phyloP scores from a whole-genome alignment of 2,797 vertebrate genomes.

The Numenius phaeopus region DNA sequence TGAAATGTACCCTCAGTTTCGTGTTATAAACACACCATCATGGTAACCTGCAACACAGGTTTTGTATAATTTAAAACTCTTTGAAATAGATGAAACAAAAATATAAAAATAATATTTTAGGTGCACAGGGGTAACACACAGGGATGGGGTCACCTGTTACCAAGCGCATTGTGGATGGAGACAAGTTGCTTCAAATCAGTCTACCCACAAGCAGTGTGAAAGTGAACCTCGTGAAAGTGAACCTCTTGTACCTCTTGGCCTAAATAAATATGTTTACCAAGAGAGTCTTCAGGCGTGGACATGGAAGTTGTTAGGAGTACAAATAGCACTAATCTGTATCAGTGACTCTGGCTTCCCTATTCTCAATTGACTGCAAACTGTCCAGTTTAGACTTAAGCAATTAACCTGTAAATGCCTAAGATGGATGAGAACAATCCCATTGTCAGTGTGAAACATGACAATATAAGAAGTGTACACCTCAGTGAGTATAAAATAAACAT shows the following conservation, averaged over 20 bases:
- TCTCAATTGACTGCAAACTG: not conserved
- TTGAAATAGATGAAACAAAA: slow-evolving; percentile 12
- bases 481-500: not conserved
- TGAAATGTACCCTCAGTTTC: not conserved
- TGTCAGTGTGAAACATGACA: not conserved
- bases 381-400: not conserved
- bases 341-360: not conserved
- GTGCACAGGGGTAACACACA: not conserved
- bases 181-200: not conserved
- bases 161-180: not conserved
- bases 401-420: not conserved
- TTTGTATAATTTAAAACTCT: not conserved
- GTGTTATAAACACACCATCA: not conserved
- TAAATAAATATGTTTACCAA: not conserved
- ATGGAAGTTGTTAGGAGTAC: not conserved
- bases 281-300: not conserved
- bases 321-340: not conserved
- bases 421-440: not conserved
- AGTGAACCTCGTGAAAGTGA: not conserved
- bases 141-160: not conserved
- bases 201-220: not conserved
- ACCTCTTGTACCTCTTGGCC: not conserved
- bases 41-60: not conserved
- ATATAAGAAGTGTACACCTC: not conserved
- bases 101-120: not conserved